These are phyloP conservation scores for Aix galericulata DNA, from an alignment of 2,113 vertebrate species.

Conservation along the genomic window DNA sequence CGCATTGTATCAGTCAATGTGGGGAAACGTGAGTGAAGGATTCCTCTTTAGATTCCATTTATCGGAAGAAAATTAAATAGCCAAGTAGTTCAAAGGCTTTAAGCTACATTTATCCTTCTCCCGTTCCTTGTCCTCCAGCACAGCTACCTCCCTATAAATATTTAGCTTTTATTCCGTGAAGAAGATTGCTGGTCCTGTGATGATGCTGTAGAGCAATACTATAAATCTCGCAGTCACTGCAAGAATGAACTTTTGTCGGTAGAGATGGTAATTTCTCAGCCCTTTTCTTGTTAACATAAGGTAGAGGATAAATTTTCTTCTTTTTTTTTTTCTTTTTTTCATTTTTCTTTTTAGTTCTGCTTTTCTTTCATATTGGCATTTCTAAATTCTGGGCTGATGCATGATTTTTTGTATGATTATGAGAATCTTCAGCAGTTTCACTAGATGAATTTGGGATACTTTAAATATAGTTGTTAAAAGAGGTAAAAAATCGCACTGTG, in stretches of 20 bases:
- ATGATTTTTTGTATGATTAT: neutral
- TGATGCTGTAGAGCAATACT: conserved; percentile 16
- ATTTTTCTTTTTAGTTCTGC: neutral
- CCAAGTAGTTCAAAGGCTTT: neutral
- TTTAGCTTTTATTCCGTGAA: conserved; percentile 42
- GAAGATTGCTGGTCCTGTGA: conserved; percentile 8
- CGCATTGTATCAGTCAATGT: neutral
- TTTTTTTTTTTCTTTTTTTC: neutral
- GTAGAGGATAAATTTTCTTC: neutral
- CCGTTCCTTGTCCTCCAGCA: neutral
- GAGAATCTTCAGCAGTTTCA: conserved; percentile 19
- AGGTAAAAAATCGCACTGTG: neutral
- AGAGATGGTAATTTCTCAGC: neutral
- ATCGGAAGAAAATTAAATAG: neutral
- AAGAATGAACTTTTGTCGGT: conserved; percentile 32
- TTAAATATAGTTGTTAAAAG: neutral
- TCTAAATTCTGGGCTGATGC: neutral
- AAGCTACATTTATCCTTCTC: neutral
- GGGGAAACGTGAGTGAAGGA: neutral
- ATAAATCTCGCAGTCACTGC: conserved; percentile 1
- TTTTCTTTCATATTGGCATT: neutral
- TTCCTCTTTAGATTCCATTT: neutral
- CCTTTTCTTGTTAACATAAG: conserved; percentile 2
- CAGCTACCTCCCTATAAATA: conserved; percentile 26
- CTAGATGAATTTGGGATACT: neutral